Conservation (phyloP, 2,113 vertebrate species). For the Nematolebias whitei region DNA sequence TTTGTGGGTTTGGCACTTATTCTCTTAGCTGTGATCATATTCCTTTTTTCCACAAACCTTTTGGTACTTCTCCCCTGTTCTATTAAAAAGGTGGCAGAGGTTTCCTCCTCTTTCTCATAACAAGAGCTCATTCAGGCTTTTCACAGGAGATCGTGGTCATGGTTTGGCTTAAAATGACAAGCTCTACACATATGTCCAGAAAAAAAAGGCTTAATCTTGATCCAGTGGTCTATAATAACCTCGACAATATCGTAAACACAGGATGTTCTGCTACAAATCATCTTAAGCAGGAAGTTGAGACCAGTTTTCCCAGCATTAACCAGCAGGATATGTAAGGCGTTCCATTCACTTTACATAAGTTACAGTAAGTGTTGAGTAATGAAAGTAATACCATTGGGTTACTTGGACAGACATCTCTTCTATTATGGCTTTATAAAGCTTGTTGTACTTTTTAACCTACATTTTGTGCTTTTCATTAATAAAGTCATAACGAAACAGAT, state of each 20-base stretch:
- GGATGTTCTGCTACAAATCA: slow-evolving; percentile 57
- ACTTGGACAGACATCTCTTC: too few relatives aligned
- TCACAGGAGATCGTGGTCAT: slow-evolving; percentile 58
- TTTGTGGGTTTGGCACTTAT: slow-evolving; percentile 71
- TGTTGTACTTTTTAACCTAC: too few relatives aligned
- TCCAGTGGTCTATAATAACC: slow-evolving; percentile 51
- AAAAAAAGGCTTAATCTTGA: slow-evolving; percentile 41
- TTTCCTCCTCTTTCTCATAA: slow-evolving; percentile 49
- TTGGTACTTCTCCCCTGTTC: slow-evolving; percentile 32
- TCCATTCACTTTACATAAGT: too few relatives aligned
- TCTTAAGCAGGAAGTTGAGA: slow-evolving; percentile 44
- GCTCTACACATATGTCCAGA: slow-evolving; percentile 40
- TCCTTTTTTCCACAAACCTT: slow-evolving; percentile 37
- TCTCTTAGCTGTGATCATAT: slow-evolving; percentile 19
- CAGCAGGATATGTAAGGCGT: slow-evolving; percentile 54
- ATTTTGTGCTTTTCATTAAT: too few relatives aligned
- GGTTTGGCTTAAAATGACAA: slow-evolving; percentile 56
- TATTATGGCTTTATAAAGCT: too few relatives aligned
- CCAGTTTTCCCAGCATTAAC: slow-evolving; percentile 34
- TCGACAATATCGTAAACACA: slow-evolving; percentile 38
- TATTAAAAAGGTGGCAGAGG: slow-evolving; percentile 54
- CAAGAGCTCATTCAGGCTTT: slow-evolving; percentile 46
- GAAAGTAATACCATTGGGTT: too few relatives aligned
- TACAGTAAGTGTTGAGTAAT: too few relatives aligned
- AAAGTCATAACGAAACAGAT: too few relatives aligned